Percentiles rank a stretch among this genome's conserved stretches.
Evolutionary conservation across 1,140 invertebrate genomes (phyloP).

Genomic region (Tetranychus urticae): DNA sequence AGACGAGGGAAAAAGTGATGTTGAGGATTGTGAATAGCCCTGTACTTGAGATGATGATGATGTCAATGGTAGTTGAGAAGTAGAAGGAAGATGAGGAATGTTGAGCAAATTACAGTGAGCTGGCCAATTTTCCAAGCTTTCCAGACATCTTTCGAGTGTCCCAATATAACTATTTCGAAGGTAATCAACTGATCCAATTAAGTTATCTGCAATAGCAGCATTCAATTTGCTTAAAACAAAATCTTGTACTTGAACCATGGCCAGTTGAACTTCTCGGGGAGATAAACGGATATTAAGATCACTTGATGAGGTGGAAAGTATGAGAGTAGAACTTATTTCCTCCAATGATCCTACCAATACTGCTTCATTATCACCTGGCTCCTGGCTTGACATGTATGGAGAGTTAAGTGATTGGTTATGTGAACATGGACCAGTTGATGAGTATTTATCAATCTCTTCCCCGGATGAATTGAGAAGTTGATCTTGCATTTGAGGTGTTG

Average conservation of each 20-base stretch:
- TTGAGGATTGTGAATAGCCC: too few relatives aligned
- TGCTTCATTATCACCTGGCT: too few relatives aligned
- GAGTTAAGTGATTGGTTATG: too few relatives aligned
- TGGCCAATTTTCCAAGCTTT: constrained; percentile 30
- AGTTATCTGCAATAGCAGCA: constrained; percentile 46
- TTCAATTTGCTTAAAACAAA: constrained; percentile 45
- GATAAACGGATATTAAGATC: constrained; percentile 7
- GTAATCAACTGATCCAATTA: constrained; percentile 56
- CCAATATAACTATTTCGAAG: constrained; percentile 51
- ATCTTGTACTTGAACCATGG: constrained; percentile 48
- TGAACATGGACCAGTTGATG: too few relatives aligned
- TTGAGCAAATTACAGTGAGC: not conserved
- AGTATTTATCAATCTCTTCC: too few relatives aligned
- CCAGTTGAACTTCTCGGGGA: constrained; percentile 23
- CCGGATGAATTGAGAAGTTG: too few relatives aligned
- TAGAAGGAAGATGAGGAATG: not conserved
- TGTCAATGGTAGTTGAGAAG: not conserved
- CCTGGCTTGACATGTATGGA: too few relatives aligned
- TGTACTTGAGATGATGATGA: not conserved
- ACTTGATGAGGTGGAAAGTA: too few relatives aligned
- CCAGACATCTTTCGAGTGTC: constrained; percentile 44
- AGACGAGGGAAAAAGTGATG: too few relatives aligned
- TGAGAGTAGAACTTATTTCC: too few relatives aligned
- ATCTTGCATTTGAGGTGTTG: too few relatives aligned
- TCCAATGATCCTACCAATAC: too few relatives aligned